Evolutionary conservation across 2,888 invertebrate genomes (phyloP).

Genomic region (Drosophila leonis): DNA sequence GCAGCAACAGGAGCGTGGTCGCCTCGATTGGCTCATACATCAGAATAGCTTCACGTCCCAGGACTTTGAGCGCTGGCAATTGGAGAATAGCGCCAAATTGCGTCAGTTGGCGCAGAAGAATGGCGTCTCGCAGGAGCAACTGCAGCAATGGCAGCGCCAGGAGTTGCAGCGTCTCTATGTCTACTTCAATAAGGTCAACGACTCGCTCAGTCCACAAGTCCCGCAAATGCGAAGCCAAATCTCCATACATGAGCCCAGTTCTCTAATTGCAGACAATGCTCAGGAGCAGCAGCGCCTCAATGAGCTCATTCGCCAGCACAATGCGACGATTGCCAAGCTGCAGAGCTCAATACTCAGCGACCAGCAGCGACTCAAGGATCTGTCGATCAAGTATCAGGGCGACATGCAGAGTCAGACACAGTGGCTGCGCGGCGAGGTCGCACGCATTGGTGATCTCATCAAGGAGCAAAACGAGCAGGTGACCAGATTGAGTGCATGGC

Average conservation of each 20-base stretch:
- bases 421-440: slow-evolving; percentile 81
- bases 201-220: slow-evolving; percentile 64
- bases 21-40: slow-evolving; percentile 84
- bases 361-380: slow-evolving; percentile 78
- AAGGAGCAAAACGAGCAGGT: slow-evolving; percentile 82
- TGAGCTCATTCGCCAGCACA: slow-evolving; percentile 81
- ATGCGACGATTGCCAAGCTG: slow-evolving; percentile 79
- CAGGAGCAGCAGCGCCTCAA: slow-evolving; percentile 80
- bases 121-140: slow-evolving; percentile 72
- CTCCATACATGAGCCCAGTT: slow-evolving; percentile 43
- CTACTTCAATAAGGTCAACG: slow-evolving; percentile 78
- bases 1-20: slow-evolving; percentile 81
- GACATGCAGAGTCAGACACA: slow-evolving; percentile 83
- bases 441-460: slow-evolving; percentile 78
- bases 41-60: slow-evolving; percentile 81
- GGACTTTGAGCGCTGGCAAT: slow-evolving; percentile 84
- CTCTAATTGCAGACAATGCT: slow-evolving; percentile 61
- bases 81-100: slow-evolving; percentile 74
- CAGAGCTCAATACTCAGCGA: slow-evolving; percentile 81
- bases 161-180: slow-evolving; percentile 80
- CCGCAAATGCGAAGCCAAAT: slow-evolving; percentile 22
- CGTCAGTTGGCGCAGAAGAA: slow-evolving; percentile 70
- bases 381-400: slow-evolving; percentile 79
- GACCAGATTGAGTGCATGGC: slow-evolving; percentile 82
- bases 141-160: slow-evolving; percentile 82